Evolutionary conservation across 2,888 invertebrate species (phyloP).

Genomic region (Euphydryas editha): DNA sequence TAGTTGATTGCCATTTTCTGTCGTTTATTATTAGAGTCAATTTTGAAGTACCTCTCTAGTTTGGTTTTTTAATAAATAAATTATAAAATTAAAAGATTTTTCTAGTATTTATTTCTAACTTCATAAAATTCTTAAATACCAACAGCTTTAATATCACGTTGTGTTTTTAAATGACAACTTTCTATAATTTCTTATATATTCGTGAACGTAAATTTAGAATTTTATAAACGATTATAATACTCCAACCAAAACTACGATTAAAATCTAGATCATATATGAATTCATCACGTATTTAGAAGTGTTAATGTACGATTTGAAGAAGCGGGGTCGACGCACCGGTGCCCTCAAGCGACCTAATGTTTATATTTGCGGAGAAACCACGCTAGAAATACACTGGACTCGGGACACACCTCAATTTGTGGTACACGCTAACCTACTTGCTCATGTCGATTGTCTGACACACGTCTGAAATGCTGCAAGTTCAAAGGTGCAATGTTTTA

Average conservation of each 20-base stretch:
- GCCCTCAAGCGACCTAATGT: constrained; percentile 49
- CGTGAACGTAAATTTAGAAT: no score
- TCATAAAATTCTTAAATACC: no score
- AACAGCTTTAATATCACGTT: no score
- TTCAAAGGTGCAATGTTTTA: constrained; percentile 34
- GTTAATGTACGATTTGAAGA: constrained; percentile 26
- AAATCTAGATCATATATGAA: not conserved
- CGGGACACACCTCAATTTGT: constrained; percentile 45
- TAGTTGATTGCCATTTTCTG: no score
- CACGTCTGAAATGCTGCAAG: constrained; percentile 31
- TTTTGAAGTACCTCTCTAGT: no score
- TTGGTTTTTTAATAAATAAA: no score
- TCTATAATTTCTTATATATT: no score
- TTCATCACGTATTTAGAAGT: constrained; percentile 1
- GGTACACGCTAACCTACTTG: constrained; percentile 40
- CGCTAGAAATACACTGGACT: constrained; percentile 47
- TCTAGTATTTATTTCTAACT: no score
- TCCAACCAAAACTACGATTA: not conserved
- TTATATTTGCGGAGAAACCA: constrained; percentile 53
- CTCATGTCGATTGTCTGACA: constrained; percentile 36
- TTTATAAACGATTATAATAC: no score
- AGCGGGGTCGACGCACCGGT: constrained; percentile 58
- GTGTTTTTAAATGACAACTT: no score
- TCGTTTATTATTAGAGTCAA: no score
- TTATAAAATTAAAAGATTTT: no score